Conservation (phyloP, 2,888 invertebrate genomes). For the Cheiracanthium punctorium region DNA sequence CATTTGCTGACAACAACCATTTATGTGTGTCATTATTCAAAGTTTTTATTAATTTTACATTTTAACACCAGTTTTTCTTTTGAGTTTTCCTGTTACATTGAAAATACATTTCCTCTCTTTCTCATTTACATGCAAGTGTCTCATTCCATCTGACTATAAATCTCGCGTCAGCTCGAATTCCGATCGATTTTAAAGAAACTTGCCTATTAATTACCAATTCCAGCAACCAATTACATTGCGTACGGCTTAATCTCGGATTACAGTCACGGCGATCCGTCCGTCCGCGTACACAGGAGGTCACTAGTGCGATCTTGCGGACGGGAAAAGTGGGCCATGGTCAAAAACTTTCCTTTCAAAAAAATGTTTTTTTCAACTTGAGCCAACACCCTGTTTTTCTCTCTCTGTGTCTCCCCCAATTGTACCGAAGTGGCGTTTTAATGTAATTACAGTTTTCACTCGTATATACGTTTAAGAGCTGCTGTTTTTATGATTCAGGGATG, state of each 20-base stretch:
- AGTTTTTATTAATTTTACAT: too few relatives aligned
- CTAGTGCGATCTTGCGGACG: neutral
- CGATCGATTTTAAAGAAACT: neutral
- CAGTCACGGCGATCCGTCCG: neutral
- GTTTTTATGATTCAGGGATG: neutral
- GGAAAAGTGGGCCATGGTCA: slow-evolving; percentile 48
- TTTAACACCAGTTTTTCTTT: too few relatives aligned
- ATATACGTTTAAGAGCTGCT: neutral
- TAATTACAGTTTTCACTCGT: neutral
- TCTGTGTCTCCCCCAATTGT: too few relatives aligned
- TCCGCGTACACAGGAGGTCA: neutral
- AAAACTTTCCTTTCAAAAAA: slow-evolving; percentile 18
- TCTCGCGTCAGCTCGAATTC: neutral
- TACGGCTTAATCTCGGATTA: neutral
- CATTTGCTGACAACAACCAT: too few relatives aligned
- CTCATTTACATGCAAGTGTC: neutral
- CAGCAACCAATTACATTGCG: neutral
- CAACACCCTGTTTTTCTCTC: slow-evolving; percentile 46
- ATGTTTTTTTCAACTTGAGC: neutral
- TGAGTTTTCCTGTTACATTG: too few relatives aligned
- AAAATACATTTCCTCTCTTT: too few relatives aligned
- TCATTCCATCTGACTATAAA: neutral
- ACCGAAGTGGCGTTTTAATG: neutral
- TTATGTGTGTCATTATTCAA: too few relatives aligned
- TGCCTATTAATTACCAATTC: neutral